phyloP scores from a whole-genome alignment of 2,888 invertebrate species.

The Listrodromus nycthemerus region DNA sequence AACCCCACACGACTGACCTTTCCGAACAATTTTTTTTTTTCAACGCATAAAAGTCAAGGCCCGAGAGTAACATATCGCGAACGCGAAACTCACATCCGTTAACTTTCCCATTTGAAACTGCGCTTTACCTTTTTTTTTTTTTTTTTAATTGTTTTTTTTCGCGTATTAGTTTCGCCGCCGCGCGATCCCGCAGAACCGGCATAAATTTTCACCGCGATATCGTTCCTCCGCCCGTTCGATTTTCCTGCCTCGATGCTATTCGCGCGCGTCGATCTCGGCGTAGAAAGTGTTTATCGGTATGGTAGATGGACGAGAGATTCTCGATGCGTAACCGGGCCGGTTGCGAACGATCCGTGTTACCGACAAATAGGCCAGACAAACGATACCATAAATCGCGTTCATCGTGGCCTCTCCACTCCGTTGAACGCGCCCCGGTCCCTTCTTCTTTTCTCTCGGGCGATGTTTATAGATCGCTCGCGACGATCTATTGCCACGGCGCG shows the following conservation, averaged over 20 bases:
- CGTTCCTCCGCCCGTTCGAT: conserved; percentile 12
- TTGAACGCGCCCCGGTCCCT: background rate
- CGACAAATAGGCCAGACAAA: conserved; percentile 66
- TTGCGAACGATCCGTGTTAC: conserved; percentile 43
- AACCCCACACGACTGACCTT: too few relatives aligned
- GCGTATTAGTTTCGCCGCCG: conserved; percentile 35
- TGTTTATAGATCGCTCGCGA: background rate
- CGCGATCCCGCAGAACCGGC: conserved; percentile 49
- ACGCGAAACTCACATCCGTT: background rate
- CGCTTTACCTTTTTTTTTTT: conserved; percentile 5
- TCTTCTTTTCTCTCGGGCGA: background rate
- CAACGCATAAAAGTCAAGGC: too few relatives aligned
- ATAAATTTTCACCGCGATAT: conserved; percentile 58
- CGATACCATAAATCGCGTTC: conserved; percentile 60
- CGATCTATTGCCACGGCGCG: conserved; percentile 1
- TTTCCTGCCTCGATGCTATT: conserved; percentile 32
- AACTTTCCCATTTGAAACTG: too few relatives aligned
- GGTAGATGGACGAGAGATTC: conserved; percentile 31
- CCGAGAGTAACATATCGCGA: too few relatives aligned
- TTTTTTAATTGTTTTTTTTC: conserved; percentile 38
- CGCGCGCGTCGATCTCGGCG: conserved; percentile 8
- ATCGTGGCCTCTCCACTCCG: conserved; percentile 13
- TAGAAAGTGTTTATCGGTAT: conserved; percentile 61
- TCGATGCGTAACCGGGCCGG: conserved; percentile 44
- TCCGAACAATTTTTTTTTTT: too few relatives aligned